phyloP scores from a whole-genome alignment of 2,888 invertebrate species.

The Coelinius sp. region DNA sequence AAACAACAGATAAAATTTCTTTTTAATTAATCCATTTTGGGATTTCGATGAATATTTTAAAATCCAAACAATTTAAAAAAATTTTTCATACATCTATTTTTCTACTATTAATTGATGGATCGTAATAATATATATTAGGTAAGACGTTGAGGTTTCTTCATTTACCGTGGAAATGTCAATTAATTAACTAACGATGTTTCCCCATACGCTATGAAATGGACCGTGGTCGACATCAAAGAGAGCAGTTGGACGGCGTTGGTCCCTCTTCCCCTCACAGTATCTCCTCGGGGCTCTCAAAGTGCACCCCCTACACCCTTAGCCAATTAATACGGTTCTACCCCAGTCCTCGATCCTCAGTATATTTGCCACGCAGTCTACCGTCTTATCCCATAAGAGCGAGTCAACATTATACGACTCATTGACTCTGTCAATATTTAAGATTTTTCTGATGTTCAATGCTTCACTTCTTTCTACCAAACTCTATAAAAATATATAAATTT shows the following conservation, averaged over 20 bases:
- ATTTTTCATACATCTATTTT: no score
- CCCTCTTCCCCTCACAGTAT: slow-evolving; percentile 24
- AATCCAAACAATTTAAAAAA: no score
- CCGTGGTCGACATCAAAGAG: slow-evolving; percentile 65
- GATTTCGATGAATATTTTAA: no score
- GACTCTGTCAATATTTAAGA: slow-evolving; percentile 17
- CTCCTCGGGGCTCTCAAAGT: slow-evolving; percentile 30
- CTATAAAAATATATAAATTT: neutral
- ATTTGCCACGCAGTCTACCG: slow-evolving; percentile 31
- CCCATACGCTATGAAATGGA: slow-evolving; percentile 63
- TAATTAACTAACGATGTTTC: slow-evolving; percentile 67
- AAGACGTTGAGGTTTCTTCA: neutral
- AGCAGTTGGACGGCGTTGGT: slow-evolving; percentile 40
- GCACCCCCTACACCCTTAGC: slow-evolving; percentile 33
- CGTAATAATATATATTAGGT: no score
- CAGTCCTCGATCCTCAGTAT: neutral
- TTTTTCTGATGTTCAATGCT: neutral
- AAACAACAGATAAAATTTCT: neutral
- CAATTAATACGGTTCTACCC: slow-evolving; percentile 35
- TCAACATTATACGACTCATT: slow-evolving; percentile 26
- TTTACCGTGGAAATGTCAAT: slow-evolving; percentile 53
- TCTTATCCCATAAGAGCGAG: slow-evolving; percentile 36
- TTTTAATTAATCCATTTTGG: neutral
- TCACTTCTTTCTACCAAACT: neutral
- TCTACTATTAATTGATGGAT: neutral